These are phyloP conservation scores for Drosophila kohkoa DNA, from an alignment of 1,140 invertebrate genomes.

Conservation along the genomic window DNA sequence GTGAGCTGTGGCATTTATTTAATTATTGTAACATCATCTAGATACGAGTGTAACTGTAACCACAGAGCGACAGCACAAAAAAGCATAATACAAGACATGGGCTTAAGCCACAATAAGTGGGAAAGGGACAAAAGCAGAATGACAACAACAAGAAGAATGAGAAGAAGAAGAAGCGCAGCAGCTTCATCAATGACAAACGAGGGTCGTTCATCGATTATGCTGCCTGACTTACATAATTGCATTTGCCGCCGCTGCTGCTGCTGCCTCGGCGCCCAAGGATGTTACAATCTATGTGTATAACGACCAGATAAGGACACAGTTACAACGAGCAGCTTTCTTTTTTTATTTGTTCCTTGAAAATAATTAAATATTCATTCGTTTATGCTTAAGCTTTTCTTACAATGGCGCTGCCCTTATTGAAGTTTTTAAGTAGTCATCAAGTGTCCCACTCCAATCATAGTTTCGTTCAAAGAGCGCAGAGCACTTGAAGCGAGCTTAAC, in stretches of 20 bases:
- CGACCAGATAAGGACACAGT: background rate
- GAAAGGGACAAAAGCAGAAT: background rate
- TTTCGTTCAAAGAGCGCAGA: background rate
- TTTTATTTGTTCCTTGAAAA: conserved; percentile 1
- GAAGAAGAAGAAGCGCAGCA: conserved; percentile 34
- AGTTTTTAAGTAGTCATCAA: background rate
- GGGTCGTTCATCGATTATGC: conserved; percentile 62
- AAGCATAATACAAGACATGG: conserved; percentile 8
- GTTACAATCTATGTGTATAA: conserved; percentile 6
- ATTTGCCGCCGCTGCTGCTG: conserved; percentile 36
- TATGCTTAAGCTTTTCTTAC: conserved; percentile 6
- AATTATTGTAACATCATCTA: conserved; percentile 45
- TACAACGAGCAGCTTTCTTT: background rate
- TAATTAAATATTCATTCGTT: conserved; percentile 22
- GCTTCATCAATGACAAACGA: conserved; percentile 69
- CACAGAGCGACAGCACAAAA: conserved; percentile 10
- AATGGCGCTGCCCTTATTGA: conserved; percentile 1
- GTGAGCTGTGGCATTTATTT: conserved; percentile 35
- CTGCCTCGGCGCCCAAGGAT: background rate
- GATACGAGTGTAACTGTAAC: conserved; percentile 19
- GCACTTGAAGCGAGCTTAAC: conserved; percentile 2
- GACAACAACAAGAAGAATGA: background rate
- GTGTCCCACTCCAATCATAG: conserved; percentile 1
- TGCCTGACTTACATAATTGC: conserved; percentile 70
- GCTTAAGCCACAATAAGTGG: conserved; percentile 5